Evolutionary conservation across 37 sponge, comb jelly and placozoan genomes (phyloP), one percentile per base, ranked within the genome.

Genomic region (Amphimedon queenslandica): DNA sequence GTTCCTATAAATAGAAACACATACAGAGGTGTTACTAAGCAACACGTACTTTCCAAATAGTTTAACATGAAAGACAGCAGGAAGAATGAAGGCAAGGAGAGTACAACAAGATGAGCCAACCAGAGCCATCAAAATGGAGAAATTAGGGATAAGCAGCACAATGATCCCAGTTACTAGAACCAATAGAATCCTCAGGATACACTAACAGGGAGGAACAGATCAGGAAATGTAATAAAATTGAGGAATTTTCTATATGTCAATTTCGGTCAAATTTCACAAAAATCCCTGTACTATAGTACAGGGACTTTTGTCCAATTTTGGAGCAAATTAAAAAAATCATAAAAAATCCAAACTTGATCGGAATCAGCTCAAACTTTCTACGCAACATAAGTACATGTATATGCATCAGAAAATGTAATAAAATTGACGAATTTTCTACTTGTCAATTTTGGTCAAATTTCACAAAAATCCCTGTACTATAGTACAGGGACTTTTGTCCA

Each of bases 91-190:
- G 11, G 76, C 89, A 16, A 97, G 89, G 42, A 97, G 74, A 27
- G 94, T 93, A 63, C 98, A 97, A 55, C 92, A 88, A 23, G 82
- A 70, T 21, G 94, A 87, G 4, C 94, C 98, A 16, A 97, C 92
- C 63, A 97, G 80, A 4, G 91, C 94, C 94, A 97, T 97, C 38
- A 97, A 78, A 11, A 70, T 79, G 42, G 98, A 93, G 80, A 97
- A 97, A 73, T 90, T 75, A 18, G 98, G 98, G 24, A 97, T 84
- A 6, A 67, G 36, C 11, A 85, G 23, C 0, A 97, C 81, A 1
- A 93, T 75, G 18, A 93, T 57, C 28, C 81, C 88, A 66, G 92
- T 80, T 51, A 94, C 13, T 4, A 94, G 10, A 6, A 97, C 98
- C 39, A 93, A 74, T 29, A 34, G 28, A 0, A 74, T 66, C 25